Evolutionary conservation across 2,888 invertebrate genomes (phyloP), one percentile per base, ranked within the genome.

Genomic region (Pimpla rufipes): DNA sequence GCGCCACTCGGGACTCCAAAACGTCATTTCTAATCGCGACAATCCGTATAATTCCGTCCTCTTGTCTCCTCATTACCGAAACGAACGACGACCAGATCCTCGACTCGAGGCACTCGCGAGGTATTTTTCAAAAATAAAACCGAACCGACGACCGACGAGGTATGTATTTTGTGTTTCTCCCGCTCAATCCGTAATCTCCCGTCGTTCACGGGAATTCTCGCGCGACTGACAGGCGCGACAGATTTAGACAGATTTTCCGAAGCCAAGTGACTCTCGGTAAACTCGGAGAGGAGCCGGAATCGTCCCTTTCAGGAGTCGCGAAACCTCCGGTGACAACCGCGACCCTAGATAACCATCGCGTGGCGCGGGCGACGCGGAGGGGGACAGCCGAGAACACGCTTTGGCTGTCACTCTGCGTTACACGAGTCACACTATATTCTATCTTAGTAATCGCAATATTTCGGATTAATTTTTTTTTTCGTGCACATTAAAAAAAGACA

Each of bases 161-260:
- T 29, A 29, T 29, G 52, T 18, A 21, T n/a, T 10, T 23, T 37
- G 5, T 70, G 55, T 52, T 70, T 70, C 21, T 71, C 5, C 23
- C 57, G 35, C 62, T 37, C 55, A n/a, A n/a, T n/a, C 64, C 70
- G 55, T n/a, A 40, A 42, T 10, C 23, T n/a, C 66, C 42, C 40
- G 66, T 47, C 18, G 35, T 42, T 42, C 7, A 7, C n/a, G 42
- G n/a, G 11, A 50, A 68, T 50, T 68, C 50, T 52, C 45, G n/a
- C 57, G 45, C n/a, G 57, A 71, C 57, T 40, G 70, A 57, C 73
- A 45, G 42, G 59, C 59, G 42, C 73, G 42, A 29, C 29, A 5
- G 29, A 29, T 29, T 29, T 29, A 29, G 57, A 73, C 73, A 73
- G 59, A 73, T 73, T 59, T 73, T 73, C 59, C 73, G 29, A 57